A percentile compares a stretch with the other conserved stretches of the same genome.
These are phyloP conservation scores for Andrena dorsata DNA, from an alignment of 2,888 invertebrate species.

Conservation along the genomic window DNA sequence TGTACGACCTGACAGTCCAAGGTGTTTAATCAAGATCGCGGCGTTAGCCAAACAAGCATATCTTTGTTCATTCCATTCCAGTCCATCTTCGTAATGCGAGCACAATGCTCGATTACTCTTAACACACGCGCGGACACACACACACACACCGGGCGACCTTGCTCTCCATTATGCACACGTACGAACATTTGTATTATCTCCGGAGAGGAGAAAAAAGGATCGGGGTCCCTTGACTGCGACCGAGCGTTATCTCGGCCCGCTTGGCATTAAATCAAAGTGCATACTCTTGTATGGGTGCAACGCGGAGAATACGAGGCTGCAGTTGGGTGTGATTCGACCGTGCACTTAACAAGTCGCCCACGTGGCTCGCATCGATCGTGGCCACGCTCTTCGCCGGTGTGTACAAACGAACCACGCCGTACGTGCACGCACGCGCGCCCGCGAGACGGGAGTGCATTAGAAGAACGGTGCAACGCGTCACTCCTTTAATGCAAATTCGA, in stretches of 20 bases:
- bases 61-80: constrained; percentile 43
- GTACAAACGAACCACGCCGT: not conserved
- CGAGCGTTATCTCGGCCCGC: constrained; percentile 58
- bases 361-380: constrained; percentile 68
- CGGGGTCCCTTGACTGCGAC: constrained; percentile 31
- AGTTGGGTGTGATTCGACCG: constrained; percentile 69
- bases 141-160: constrained; percentile 56
- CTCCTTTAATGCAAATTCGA: constrained; percentile 62
- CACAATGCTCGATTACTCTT: constrained; percentile 60
- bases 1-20: constrained; percentile 16
- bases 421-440: not conserved
- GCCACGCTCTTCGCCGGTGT: constrained; percentile 10
- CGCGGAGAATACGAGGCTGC: constrained; percentile 62
- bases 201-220: constrained; percentile 26
- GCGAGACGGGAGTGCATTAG: constrained; percentile 54
- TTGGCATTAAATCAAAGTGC: constrained; percentile 68
- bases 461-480: constrained; percentile 51
- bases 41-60: constrained; percentile 47
- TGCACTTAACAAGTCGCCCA: constrained; percentile 74
- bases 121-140: constrained; percentile 30
- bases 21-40: constrained; percentile 55
- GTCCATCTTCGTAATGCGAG: constrained; percentile 50
- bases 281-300: constrained; percentile 67
- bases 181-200: constrained; percentile 61
- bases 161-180: constrained; percentile 55